phyloP scores from a whole-genome alignment of 23 tunicate species.

The Halocynthia roretzi region DNA sequence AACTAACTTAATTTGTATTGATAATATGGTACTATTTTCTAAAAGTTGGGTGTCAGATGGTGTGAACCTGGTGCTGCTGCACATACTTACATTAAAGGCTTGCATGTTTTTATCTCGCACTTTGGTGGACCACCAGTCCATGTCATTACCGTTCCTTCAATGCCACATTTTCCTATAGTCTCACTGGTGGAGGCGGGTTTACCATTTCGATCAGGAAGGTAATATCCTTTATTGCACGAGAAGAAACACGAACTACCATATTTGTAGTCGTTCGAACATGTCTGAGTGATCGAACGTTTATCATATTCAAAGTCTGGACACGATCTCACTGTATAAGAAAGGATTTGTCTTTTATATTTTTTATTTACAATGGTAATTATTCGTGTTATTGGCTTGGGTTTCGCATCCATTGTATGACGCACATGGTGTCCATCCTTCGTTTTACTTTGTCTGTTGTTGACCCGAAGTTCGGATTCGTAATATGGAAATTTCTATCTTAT shows the following conservation, averaged over 20 bases:
- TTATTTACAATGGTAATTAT: too few species aligned
- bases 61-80: background rate
- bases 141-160: slow-evolving; percentile 8
- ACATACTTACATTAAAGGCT: slow-evolving; percentile 10
- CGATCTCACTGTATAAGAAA: slow-evolving; percentile 16
- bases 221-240: slow-evolving; percentile 13
- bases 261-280: slow-evolving; percentile 14
- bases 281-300: background rate
- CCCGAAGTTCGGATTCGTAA: too few species aligned
- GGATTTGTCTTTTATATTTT: too few species aligned
- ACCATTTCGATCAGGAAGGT: background rate
- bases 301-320: slow-evolving; percentile 17
- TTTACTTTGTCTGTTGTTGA: too few species aligned
- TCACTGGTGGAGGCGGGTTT: background rate
- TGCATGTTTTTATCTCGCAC: slow-evolving; percentile 12
- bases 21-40: too few species aligned
- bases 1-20: too few species aligned
- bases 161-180: slow-evolving; percentile 2
- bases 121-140: slow-evolving; percentile 6
- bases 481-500: too few species aligned
- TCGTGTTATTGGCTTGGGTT: too few species aligned
- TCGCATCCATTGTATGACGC: too few species aligned
- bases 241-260: slow-evolving; percentile 16
- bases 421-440: too few species aligned
- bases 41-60: too few species aligned